phyloP scores from a whole-genome alignment of 2,888 invertebrate genomes.

The Clivina fossor region DNA sequence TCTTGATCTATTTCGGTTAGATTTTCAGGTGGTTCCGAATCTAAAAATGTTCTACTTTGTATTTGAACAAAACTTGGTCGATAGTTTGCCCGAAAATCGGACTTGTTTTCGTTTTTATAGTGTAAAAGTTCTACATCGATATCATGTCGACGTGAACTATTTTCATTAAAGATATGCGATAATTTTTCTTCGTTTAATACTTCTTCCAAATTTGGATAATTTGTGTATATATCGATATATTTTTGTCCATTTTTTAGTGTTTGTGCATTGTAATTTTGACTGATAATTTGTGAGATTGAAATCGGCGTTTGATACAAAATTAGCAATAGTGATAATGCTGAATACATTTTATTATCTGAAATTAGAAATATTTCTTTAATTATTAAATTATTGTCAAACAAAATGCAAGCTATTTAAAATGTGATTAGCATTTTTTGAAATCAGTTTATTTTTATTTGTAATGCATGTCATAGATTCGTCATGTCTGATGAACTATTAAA shows the following conservation, averaged over 20 bases:
- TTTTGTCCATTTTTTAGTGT: constrained; percentile 8
- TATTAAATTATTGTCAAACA: too few species aligned
- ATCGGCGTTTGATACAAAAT: neutral
- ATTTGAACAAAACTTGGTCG: constrained; percentile 12
- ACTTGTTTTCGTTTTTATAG: neutral
- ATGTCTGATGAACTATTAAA: too few species aligned
- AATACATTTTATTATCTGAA: constrained; percentile 7
- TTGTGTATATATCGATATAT: constrained; percentile 28
- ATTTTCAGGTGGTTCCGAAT: constrained; percentile 11
- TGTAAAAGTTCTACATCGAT: neutral
- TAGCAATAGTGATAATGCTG: constrained; percentile 4
- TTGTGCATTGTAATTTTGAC: neutral
- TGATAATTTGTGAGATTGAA: neutral
- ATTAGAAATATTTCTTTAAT: neutral
- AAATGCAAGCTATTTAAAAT: too few species aligned
- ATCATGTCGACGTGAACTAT: constrained; percentile 1
- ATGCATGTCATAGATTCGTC: too few species aligned
- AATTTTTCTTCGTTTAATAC: constrained; percentile 20
- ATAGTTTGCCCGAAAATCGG: neutral
- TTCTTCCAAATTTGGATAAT: constrained; percentile 24
- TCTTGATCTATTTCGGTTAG: neutral
- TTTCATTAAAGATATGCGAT: constrained; percentile 9
- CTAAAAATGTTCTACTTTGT: constrained; percentile 20
- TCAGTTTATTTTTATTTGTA: too few species aligned
- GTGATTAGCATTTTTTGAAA: too few species aligned